A percentile compares a stretch with the other conserved stretches of the same genome.
These are phyloP conservation scores for Syngnathus typhle DNA, from an alignment of 2,113 vertebrate species.

Conservation along the genomic window DNA sequence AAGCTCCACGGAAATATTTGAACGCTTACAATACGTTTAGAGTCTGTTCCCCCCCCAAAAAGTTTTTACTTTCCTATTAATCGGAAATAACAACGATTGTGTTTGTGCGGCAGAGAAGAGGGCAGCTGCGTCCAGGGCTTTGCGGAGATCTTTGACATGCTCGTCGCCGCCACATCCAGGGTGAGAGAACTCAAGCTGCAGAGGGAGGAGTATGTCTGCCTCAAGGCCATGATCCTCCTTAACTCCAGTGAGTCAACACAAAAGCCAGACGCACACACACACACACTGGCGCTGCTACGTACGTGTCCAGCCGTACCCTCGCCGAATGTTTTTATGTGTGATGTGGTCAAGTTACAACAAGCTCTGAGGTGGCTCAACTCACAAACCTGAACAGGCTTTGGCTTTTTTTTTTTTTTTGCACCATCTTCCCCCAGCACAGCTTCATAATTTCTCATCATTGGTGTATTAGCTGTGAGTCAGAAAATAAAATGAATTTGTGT, in stretches of 20 bases:
- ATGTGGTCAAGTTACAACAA: background rate
- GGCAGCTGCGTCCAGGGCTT: constrained; percentile 93
- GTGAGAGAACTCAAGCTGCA: constrained; percentile 92
- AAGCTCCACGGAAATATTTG: no score
- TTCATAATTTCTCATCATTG: constrained; percentile 5
- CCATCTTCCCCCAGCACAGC: background rate
- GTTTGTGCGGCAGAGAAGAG: constrained; percentile 79
- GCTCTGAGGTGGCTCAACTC: background rate
- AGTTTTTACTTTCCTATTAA: background rate
- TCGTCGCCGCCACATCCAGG: constrained; percentile 87
- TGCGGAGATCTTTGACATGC: constrained; percentile 96
- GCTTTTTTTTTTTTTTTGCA: constrained; percentile 6
- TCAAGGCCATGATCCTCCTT: constrained; percentile 98
- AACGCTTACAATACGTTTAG: no score
- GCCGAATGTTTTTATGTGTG: background rate
- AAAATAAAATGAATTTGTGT: constrained; percentile 2
- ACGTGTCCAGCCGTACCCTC: background rate
- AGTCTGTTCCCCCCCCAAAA: background rate
- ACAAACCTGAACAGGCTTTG: background rate
- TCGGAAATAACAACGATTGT: constrained; percentile 8
- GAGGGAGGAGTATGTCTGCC: constrained; percentile 92
- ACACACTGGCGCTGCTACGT: background rate
- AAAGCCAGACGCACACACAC: constrained; percentile 7
- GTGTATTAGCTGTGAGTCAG: background rate
- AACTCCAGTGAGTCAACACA: constrained; percentile 88